Conservation (phyloP, 1,140 invertebrate species). For the Atta texana region DNA sequence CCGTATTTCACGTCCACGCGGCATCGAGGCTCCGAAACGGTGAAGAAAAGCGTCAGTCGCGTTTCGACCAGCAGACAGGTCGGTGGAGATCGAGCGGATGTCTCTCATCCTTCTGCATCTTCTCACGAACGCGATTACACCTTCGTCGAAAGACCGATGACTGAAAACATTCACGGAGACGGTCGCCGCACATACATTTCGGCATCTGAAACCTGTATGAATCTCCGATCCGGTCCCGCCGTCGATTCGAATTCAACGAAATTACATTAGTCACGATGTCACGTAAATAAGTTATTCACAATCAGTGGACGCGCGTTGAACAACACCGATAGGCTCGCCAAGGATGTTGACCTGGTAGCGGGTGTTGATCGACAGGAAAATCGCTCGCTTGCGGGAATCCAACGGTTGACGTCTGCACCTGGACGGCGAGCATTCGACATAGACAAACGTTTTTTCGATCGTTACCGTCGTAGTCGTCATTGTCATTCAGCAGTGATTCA, state of each 20-base stretch:
- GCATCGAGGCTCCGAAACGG: slow-evolving; percentile 56
- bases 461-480: neutral
- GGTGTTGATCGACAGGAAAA: slow-evolving; percentile 17
- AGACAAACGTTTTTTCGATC: neutral
- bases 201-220: neutral
- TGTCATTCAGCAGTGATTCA: neutral
- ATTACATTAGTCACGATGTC: slow-evolving; percentile 3
- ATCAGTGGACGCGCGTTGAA: neutral
- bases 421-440: neutral
- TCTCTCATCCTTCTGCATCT: neutral
- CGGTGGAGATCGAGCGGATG: neutral
- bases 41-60: slow-evolving; percentile 73
- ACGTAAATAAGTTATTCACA: neutral
- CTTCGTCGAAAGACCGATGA: slow-evolving; percentile 21
- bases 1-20: slow-evolving; percentile 40
- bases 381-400: slow-evolving; percentile 23
- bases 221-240: neutral
- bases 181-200: neutral
- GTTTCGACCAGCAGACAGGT: slow-evolving; percentile 75
- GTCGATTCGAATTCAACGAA: neutral
- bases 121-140: neutral
- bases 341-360: slow-evolving; percentile 39
- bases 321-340: neutral
- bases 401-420: neutral
- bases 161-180: slow-evolving; percentile 38